Base-by-base conservation (phyloP, 2,888 invertebrate genomes). In the Rotaria sp. region DNA sequence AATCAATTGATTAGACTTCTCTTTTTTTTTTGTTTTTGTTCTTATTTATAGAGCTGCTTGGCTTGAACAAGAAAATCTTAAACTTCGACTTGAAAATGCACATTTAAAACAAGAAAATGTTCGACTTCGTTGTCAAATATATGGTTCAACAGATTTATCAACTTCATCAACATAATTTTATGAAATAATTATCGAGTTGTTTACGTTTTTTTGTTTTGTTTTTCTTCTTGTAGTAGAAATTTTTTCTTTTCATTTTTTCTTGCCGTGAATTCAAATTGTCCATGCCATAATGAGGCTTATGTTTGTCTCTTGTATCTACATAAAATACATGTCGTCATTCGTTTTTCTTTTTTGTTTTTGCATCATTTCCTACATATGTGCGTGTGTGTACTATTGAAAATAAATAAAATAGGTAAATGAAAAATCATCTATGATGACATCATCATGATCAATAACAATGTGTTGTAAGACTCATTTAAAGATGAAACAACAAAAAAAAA, bases 61-160 rank as follows among this genome's bases (percentile, higher is more conserved):
- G 89, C 92, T 97, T 35, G 96, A 96, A 90, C 94, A 95, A 89
- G 95, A 96, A 91, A 95, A 95, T 91, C 92, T 94, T n/a, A 94
- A 94, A 90, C 91, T 96, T 41, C 93, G 94, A 85, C 94, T 94
- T 86, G 94, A 94, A 89, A 91, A 94, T 18, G 93, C 94, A 0
- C 92, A 94, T 0, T 92, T 94, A 2, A 93, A 93, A 89, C 93
- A 93, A 84, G 94, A 94, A 90, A 92, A 94, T 4, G 92, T 93
- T 2, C 93, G 93, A 88, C 91, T 93, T 18, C 90, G 93, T 87
- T 92, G 92, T 89, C 80, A 80, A n/a, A 80, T 80, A 38, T 80
- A 80, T 15, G 45, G 45, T 80, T 45, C 80, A 41, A 13, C 80
- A 67, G 67, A 67, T 38, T 21, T 67, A 35, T 15, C 67, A 15